Evolutionary conservation across 2,113 vertebrate genomes (phyloP).

Genomic region (Alethe castanea): DNA sequence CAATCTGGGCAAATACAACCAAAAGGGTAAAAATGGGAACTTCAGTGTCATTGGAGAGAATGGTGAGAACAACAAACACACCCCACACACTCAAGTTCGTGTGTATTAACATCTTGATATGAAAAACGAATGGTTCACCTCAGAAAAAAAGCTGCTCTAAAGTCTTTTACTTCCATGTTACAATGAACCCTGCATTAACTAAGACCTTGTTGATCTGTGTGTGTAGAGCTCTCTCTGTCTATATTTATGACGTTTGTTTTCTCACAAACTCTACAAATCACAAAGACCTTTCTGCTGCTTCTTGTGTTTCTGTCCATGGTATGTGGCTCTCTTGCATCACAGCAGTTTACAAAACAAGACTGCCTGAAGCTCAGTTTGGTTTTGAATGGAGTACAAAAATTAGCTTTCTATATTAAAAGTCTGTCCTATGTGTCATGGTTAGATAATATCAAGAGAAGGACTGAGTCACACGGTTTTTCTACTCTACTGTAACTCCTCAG

Average conservation of each 20-base stretch:
- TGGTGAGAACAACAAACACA: not conserved
- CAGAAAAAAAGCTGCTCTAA: not conserved
- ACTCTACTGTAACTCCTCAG: not conserved
- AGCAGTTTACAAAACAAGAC: not conserved
- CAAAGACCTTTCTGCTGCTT: not conserved
- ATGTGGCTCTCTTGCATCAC: not conserved
- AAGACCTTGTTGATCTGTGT: not conserved
- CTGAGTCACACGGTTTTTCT: not conserved
- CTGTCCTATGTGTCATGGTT: not conserved
- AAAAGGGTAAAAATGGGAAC: not conserved
- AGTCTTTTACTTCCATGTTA: not conserved
- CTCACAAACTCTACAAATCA: not conserved
- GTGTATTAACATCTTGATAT: not conserved
- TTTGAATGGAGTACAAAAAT: not conserved
- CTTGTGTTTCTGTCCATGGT: not conserved
- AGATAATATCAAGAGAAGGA: not conserved
- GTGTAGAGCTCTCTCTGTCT: not conserved
- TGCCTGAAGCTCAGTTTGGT: not conserved
- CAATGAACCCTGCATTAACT: not conserved
- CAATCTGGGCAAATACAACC: not conserved
- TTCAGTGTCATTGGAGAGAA: not conserved
- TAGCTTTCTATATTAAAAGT: not conserved
- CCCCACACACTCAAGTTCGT: not conserved
- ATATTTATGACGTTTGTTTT: not conserved
- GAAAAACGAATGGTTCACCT: not conserved